These are phyloP conservation scores for Gastrophryne carolinensis DNA, from an alignment of 2,797 vertebrate genomes.

Conservation along the genomic window DNA sequence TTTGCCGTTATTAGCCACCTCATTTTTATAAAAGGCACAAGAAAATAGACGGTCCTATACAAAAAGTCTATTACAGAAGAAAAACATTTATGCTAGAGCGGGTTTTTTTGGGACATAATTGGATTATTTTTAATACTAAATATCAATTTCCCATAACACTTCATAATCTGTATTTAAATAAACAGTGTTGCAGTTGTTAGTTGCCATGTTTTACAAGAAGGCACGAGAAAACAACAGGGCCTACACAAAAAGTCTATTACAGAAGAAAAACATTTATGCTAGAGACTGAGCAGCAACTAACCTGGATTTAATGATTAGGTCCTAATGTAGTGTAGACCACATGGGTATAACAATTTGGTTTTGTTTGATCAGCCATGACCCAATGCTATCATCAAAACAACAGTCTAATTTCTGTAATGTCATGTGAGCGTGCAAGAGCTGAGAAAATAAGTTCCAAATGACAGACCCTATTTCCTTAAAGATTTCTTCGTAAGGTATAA, in stretches of 20 bases:
- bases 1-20: background rate
- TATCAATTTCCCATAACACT: too few species aligned
- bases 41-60: background rate
- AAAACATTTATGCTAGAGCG: background rate
- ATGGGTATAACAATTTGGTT: constrained; percentile 48
- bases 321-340: constrained; percentile 49
- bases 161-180: background rate
- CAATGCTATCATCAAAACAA: constrained; percentile 41
- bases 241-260: background rate
- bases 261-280: constrained; percentile 26
- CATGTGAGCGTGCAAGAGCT: constrained; percentile 39
- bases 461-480: constrained; percentile 49
- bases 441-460: constrained; percentile 51
- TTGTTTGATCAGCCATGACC: constrained; percentile 52
- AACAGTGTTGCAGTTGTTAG: background rate
- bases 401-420: constrained; percentile 52
- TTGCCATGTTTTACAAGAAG: background rate
- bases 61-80: constrained; percentile 20
- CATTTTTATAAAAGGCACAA: background rate
- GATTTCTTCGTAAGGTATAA: constrained; percentile 42
- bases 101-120: too few species aligned
- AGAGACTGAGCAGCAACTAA: constrained; percentile 25
- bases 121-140: too few species aligned
- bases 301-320: constrained; percentile 49
- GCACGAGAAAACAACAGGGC: background rate